Conservation (phyloP, 2,888 invertebrate species). For the Cephus pulcher region DNA sequence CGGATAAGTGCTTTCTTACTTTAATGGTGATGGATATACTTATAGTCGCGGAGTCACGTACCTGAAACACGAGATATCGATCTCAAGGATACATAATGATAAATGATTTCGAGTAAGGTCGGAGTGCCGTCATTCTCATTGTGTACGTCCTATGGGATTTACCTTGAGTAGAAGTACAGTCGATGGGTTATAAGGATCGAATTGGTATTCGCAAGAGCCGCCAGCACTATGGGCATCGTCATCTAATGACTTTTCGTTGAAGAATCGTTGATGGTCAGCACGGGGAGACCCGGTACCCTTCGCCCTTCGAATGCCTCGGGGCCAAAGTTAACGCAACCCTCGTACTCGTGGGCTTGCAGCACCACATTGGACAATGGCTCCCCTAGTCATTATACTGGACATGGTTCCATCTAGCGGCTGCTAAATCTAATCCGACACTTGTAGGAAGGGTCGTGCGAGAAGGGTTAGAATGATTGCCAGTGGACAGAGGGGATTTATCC, state of each 20-base stretch:
- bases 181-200: not conserved
- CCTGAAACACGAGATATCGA: not conserved
- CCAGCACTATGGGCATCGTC: not conserved
- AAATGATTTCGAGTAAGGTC: not conserved
- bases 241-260: not conserved
- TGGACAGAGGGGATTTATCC: slow-evolving; percentile 23
- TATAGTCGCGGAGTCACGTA: not conserved
- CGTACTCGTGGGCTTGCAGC: not conserved
- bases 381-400: slow-evolving; percentile 55
- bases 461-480: slow-evolving; percentile 33
- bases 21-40: not conserved
- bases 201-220: not conserved
- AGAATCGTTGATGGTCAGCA: slow-evolving; percentile 3
- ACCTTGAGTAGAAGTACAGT: not conserved
- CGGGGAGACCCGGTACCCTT: not conserved
- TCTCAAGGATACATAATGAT: not conserved
- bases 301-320: slow-evolving; percentile 13
- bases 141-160: not conserved
- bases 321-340: slow-evolving; percentile 19
- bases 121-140: not conserved
- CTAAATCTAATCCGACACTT: slow-evolving; percentile 59
- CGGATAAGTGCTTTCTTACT: not conserved
- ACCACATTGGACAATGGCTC: slow-evolving; percentile 24
- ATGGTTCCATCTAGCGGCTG: slow-evolving; percentile 43
- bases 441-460: slow-evolving; percentile 29